phyloP scores from a whole-genome alignment of 2,888 invertebrate species.

The Platycheirus albimanus region DNA sequence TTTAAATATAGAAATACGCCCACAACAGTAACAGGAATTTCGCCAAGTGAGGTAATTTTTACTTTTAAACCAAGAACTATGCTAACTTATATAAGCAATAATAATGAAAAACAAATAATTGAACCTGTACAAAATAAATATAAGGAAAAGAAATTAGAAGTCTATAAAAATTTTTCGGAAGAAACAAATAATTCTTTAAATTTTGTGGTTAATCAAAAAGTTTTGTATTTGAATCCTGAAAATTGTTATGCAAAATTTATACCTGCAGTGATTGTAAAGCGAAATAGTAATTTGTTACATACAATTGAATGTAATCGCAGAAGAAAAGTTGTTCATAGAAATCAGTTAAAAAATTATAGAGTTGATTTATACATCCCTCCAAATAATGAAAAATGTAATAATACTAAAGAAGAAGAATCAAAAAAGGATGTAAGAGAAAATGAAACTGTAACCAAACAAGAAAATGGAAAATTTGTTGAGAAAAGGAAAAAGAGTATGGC shows the following conservation, averaged over 20 bases:
- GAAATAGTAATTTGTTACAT: neutral
- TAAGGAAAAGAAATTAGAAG: conserved; percentile 4
- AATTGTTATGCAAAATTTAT: conserved; percentile 18
- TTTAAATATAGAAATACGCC: conserved; percentile 46
- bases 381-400: neutral
- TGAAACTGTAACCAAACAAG: neutral
- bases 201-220: conserved; percentile 1
- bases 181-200: conserved; percentile 3
- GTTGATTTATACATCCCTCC: neutral
- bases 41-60: neutral
- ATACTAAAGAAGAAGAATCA: neutral
- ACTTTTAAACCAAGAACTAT: conserved; percentile 3
- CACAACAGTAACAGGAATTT: neutral
- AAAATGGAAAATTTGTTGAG: neutral
- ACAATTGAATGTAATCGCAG: neutral
- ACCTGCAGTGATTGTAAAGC: neutral
- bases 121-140: neutral
- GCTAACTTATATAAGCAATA: no score
- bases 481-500: neutral
- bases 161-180: neutral
- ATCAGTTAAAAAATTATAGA: neutral
- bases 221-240: neutral
- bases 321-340: conserved; percentile 11
- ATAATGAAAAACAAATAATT: no score
- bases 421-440: neutral